phyloP scores from a whole-genome alignment of 2,797 vertebrate species.

The Synanceia verrucosa region DNA sequence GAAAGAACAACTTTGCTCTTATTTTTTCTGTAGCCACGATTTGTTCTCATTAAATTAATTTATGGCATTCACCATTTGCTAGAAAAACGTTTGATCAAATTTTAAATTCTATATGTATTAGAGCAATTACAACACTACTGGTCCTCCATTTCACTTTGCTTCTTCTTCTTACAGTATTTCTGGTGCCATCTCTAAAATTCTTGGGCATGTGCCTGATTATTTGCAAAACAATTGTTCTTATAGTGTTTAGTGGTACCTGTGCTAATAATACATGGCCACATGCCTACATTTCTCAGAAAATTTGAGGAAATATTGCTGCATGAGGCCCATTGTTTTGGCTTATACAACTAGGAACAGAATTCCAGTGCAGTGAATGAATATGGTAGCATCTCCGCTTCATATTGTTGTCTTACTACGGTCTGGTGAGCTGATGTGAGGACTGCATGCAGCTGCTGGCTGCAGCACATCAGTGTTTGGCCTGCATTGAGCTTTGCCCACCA shows the following conservation, averaged over 20 bases:
- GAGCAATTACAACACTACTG: too few relatives aligned
- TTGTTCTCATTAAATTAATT: background rate
- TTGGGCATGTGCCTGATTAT: too few relatives aligned
- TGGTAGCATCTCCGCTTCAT: constrained; percentile 7
- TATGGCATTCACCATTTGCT: background rate
- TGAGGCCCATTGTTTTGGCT: background rate
- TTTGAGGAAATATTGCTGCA: background rate
- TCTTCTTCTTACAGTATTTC: too few relatives aligned
- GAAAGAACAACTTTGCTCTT: background rate
- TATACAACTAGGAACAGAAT: background rate
- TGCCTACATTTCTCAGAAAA: too few relatives aligned
- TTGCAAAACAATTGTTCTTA: too few relatives aligned
- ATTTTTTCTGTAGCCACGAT: background rate
- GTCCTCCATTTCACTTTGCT: too few relatives aligned
- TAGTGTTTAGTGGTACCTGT: too few relatives aligned
- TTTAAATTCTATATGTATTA: too few relatives aligned
- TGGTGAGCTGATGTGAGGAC: constrained; percentile 90
- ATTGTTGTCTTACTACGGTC: constrained; percentile 82
- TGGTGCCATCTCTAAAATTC: too few relatives aligned
- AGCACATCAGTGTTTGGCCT: constrained; percentile 81
- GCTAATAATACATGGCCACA: too few relatives aligned
- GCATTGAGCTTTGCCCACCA: constrained; percentile 84
- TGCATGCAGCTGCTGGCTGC: constrained; percentile 87
- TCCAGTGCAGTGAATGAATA: background rate
- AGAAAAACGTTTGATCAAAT: too few relatives aligned